These are phyloP conservation scores for Cyaniris semiargus DNA, from an alignment of 2,888 invertebrate genomes.

Conservation along the genomic window DNA sequence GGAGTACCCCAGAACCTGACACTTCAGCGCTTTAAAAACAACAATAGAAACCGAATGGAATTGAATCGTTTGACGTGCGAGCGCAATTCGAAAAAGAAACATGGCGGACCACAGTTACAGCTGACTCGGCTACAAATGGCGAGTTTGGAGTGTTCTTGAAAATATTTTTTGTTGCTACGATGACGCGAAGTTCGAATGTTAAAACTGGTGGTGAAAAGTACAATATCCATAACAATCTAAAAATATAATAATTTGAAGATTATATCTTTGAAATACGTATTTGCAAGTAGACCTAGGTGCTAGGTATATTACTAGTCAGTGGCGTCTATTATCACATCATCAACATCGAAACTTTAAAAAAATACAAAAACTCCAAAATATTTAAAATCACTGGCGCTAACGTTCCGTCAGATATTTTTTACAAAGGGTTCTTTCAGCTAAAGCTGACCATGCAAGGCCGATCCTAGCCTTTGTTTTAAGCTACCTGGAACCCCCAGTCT, in stretches of 20 bases:
- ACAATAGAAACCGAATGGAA: constrained; percentile 45
- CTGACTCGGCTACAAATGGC: constrained; percentile 62
- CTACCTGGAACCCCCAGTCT: constrained; percentile 39
- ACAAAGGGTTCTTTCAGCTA: not conserved
- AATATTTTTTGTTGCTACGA: constrained; percentile 11
- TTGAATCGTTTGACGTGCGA: constrained; percentile 46
- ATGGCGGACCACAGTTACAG: constrained; percentile 63
- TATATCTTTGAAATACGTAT: not conserved
- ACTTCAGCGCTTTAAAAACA: constrained; percentile 38
- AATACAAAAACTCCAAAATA: not conserved
- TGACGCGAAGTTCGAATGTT: not conserved
- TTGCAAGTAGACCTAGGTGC: too few species aligned
- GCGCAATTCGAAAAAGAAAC: constrained; percentile 61
- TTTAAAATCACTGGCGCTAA: not conserved
- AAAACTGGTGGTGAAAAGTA: not conserved
- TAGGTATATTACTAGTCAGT: too few species aligned
- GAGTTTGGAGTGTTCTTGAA: constrained; percentile 36
- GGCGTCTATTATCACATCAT: too few species aligned
- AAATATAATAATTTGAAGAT: not conserved
- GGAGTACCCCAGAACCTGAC: constrained; percentile 34
- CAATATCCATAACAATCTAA: not conserved
- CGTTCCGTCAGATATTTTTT: not conserved
- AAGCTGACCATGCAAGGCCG: constrained; percentile 11
- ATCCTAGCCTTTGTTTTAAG: constrained; percentile 31
- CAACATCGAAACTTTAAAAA: too few species aligned